Evolutionary conservation across 2,888 invertebrate species (phyloP), one percentile per base, ranked within the genome.

Genomic region (Schizaphis graminum): DNA sequence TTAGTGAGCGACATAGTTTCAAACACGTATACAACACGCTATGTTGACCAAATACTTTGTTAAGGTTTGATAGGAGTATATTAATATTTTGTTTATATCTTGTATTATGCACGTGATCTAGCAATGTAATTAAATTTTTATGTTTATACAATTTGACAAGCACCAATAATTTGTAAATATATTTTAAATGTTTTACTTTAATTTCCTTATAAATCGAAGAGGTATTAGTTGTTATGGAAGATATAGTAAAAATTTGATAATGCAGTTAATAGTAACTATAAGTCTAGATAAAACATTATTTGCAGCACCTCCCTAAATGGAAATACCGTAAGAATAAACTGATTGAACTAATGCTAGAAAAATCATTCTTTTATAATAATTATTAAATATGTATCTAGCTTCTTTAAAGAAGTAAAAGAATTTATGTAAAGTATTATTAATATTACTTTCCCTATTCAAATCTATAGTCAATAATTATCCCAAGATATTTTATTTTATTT

Each of bases 211-310:
- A 77, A 77, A 77, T n/a, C 2, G n/a, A 35, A n/a, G 28, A n/a
- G 35, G 77, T 77, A n/a, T 28, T 77, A 77, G 77, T 77, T 35
- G 77, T 77, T 35, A n/a, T 77, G 8, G n/a, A 13, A 77, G 77
- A 77, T 77, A 0, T n/a, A 77, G 5, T 77, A 77, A 77, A n/a
- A 77, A 77, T 77, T 77, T 77, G n/a, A 77, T 77, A 77, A 35
- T n/a, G n/a, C 35, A 35, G n/a, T 77, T n/a, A n/a, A 77, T 77
- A 77, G 77, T 77, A 77, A 77, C 77, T 77, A 77, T 77, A n/a
- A 77, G 77, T 77, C n/a, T 77, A n/a, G 77, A 49, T 49, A 49
- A n/a, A 77, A 77, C n/a, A 77, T 77, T 77, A n/a, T 77, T 77
- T 28, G 77, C 21, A 10, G 61, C 61, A 3, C 61, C 61, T 61